A percentile compares a stretch with the other conserved stretches of the same genome.
Conservation (phyloP, 2,888 invertebrate species). For the Frankliniella fusca region DNA sequence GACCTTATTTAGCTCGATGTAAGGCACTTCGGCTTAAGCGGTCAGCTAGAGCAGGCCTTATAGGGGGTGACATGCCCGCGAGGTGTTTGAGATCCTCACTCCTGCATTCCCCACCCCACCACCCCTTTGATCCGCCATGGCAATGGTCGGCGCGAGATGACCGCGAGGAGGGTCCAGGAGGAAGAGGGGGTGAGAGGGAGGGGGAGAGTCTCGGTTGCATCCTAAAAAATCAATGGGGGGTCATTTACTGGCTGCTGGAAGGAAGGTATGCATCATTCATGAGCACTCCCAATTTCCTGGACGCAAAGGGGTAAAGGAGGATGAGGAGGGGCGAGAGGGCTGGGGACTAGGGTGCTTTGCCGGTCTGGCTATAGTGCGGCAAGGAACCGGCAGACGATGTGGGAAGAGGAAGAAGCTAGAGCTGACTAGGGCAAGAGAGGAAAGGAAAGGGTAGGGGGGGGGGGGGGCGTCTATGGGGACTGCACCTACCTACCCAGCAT, state of each 20-base stretch:
- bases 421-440: too few species aligned
- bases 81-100: too few species aligned
- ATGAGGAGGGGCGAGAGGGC: not conserved
- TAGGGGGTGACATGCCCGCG: too few species aligned
- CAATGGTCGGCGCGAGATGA: not conserved
- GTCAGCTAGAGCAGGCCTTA: too few species aligned
- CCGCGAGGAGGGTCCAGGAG: not conserved
- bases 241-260: constrained; percentile 24
- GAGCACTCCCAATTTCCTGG: constrained; percentile 24
- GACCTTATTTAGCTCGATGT: too few species aligned
- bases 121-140: not conserved
- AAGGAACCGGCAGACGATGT: too few species aligned
- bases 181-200: too few species aligned
- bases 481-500: not conserved
- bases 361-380: too few species aligned
- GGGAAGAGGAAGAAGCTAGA: too few species aligned
- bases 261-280: constrained; percentile 24
- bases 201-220: not conserved
- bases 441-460: not conserved
- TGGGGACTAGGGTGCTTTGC: not conserved
- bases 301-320: not conserved
- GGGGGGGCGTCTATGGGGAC: not conserved
- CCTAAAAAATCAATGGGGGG: constrained; percentile 22
- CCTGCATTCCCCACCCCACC: too few species aligned
- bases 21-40: too few species aligned